Conservation (phyloP, 2,888 invertebrate genomes). For the Elysia crispata region DNA sequence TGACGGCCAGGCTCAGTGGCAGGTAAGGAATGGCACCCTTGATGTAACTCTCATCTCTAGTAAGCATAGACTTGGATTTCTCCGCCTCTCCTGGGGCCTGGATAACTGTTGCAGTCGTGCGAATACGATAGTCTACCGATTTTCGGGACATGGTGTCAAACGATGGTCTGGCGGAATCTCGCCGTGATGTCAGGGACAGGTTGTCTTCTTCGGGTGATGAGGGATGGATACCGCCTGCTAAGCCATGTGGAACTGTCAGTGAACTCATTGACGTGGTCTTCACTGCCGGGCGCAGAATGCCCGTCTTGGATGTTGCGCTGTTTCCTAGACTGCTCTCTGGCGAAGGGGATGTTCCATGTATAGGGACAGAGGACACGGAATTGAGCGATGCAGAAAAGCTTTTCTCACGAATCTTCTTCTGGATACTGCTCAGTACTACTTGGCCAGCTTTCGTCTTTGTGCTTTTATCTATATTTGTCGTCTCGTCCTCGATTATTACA, state of each 20-base stretch:
- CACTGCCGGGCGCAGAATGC: constrained; percentile 1
- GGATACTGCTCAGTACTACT: constrained; percentile 19
- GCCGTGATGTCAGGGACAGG: constrained; percentile 48
- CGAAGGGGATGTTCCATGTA: not conserved
- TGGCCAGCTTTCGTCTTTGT: not conserved
- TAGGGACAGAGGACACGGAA: not conserved
- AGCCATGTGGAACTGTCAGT: constrained; percentile 48
- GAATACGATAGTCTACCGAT: constrained; percentile 56
- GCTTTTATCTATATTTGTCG: not conserved
- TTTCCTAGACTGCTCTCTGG: not conserved
- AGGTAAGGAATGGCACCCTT: constrained; percentile 94
- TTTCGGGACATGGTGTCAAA: constrained; percentile 54
- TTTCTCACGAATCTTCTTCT: constrained; percentile 16
- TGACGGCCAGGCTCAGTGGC: constrained; percentile 90
- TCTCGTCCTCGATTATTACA: constrained; percentile 38
- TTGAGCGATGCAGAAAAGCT: not conserved
- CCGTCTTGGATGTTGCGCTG: not conserved
- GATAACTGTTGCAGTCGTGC: constrained; percentile 22
- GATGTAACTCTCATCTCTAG: constrained; percentile 84
- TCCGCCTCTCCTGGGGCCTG: constrained; percentile 48
- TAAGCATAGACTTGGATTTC: constrained; percentile 54
- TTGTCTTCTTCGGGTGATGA: constrained; percentile 46
- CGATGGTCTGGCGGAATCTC: constrained; percentile 52
- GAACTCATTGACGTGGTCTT: constrained; percentile 53
- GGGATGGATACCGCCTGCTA: not conserved